Conservation (phyloP, 2,797 vertebrate species). For the Sarcoramphus papa region DNA sequence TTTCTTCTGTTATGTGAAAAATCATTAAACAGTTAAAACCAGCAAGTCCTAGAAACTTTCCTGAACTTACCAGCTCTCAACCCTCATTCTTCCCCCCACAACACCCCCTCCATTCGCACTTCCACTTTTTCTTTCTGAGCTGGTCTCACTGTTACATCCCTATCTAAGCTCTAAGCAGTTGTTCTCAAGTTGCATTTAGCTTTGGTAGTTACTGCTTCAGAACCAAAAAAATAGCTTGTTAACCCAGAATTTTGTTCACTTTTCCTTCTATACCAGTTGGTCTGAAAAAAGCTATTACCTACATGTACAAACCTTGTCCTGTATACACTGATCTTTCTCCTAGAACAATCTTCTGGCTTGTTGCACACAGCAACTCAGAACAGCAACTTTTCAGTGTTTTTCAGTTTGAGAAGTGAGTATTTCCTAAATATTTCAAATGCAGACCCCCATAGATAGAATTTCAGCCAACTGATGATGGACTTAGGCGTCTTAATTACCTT, state of each 20-base stretch:
- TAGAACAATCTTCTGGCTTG: not conserved
- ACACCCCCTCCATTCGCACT: not conserved
- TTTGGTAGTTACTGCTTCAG: not conserved
- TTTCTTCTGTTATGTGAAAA: slow-evolving; percentile 12
- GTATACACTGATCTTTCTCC: not conserved
- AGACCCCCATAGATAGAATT: not conserved
- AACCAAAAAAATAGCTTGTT: not conserved
- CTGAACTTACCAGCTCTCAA: not conserved
- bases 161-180: not conserved
- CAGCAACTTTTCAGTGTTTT: not conserved
- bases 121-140: not conserved
- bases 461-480: not conserved
- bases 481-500: not conserved
- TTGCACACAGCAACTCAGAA: not conserved
- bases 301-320: not conserved
- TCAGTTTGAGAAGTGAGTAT: not conserved
- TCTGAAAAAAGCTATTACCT: not conserved
- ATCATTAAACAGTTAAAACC: not conserved
- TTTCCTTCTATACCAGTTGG: not conserved
- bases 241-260: not conserved
- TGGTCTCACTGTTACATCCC: not conserved
- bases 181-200: not conserved
- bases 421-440: not conserved
- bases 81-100: not conserved
- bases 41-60: not conserved